Base-by-base conservation (phyloP, 2,797 vertebrate species). In the Bothrops alternatus region DNA sequence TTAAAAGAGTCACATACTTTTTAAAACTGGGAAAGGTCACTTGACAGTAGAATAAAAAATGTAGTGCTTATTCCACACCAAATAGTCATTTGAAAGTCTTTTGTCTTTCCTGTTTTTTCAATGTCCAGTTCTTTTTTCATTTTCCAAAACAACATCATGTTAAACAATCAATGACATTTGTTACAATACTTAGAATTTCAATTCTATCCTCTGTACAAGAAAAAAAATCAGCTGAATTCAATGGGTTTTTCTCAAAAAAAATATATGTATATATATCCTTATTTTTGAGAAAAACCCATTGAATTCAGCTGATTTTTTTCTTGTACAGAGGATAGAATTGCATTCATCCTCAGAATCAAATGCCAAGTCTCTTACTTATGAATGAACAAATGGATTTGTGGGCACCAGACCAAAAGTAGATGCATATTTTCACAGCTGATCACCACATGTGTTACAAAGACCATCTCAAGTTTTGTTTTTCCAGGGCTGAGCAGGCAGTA, bases 381-480 rank as follows among this genome's bases (percentile, higher is more conserved):
- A 94, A 37, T 42, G 6, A 96, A 95, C 95, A 90, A 32, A 3
- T 91, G 18, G 32, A 57, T 57, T 92, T 26, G 0, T 93, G 25
- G 60, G 69, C n/a, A 87, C 28, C 26, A 65, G 91, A 82, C 16
- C 73, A 94, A n/a, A n/a, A 2, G 16, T 58, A 0, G n/a, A 11
- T 12, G 6, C 93, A 1, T 93, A 28, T 95, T 95, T 94, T 93
- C 73, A 58, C 13, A 95, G 53, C 73, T 94, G 91, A 91, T 0
- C 0, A 73, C 32, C n/a, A 91, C 55, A 73, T 88, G 20, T n/a
- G 92, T 93, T 42, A 50, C 0, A 0, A 56, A 42, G 60, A 56
- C 16, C 58, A 12, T 63, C 23, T 93, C 90, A 7, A 55, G 86
- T 93, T 93, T 86, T 91, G 23, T 6, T 91, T 92, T 94, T 42